Percentiles rank a stretch among this genome's conserved stretches.
Evolutionary conservation across 2,113 vertebrate species (phyloP).

Genomic region (Prochilodus magdalenae): DNA sequence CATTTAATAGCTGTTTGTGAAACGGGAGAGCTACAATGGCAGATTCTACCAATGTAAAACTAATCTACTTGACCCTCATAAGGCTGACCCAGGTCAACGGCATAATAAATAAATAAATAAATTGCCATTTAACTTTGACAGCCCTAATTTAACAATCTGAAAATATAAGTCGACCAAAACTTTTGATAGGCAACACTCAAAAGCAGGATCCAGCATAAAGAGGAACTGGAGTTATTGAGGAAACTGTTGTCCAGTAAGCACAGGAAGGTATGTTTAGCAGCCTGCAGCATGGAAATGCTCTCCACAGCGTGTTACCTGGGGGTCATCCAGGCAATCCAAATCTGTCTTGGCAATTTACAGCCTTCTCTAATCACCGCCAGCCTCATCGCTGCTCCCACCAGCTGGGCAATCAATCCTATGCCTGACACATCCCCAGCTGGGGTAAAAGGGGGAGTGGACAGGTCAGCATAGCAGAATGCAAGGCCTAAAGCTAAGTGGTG

Average conservation of each 20-base stretch:
- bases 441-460: background rate
- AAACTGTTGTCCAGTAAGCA: background rate
- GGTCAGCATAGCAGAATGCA: constrained; percentile 17
- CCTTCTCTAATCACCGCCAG: constrained; percentile 22
- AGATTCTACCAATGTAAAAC: too few species aligned
- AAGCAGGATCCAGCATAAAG: background rate
- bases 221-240: background rate
- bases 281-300: constrained; percentile 6
- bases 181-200: background rate
- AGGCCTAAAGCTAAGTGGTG: background rate
- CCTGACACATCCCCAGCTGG: constrained; percentile 31
- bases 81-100: too few species aligned
- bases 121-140: too few species aligned
- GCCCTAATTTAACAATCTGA: too few species aligned
- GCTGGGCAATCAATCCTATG: constrained; percentile 38
- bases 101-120: too few species aligned
- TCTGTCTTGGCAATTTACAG: constrained; percentile 45
- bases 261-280: background rate
- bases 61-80: too few species aligned
- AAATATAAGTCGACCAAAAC: too few species aligned
- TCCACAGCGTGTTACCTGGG: constrained; percentile 21
- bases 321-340: constrained; percentile 35
- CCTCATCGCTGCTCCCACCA: constrained; percentile 36
- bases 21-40: too few species aligned
- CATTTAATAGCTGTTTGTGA: too few species aligned